Evolutionary conservation across 2,888 invertebrate genomes (phyloP), one percentile per base, ranked within the genome.

Genomic region (Chromoteleia sp.): DNA sequence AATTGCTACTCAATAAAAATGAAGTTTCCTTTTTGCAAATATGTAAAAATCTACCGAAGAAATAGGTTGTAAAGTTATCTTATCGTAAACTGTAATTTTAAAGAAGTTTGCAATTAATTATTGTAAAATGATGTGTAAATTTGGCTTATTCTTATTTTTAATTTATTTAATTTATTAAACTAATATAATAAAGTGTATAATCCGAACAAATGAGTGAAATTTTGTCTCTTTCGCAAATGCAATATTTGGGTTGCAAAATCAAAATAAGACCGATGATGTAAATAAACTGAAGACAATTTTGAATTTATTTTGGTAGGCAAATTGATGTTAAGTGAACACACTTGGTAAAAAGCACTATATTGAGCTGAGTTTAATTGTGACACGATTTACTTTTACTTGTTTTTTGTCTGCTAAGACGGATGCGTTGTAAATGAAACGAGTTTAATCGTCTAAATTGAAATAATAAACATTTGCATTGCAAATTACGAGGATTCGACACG

Each of bases 321-420:
- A 59, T 59, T 59, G 43, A 30, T 41, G 21, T 33, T 58, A 58
- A 58, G 58, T 36, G 56, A 56, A n/a, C 2, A 36, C 36, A 36
- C n/a, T 56, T 56, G 36, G 19, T 19, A 36, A 12, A 56, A 56
- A 56, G 56, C 29, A 36, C 12, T 56, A 36, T n/a, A 36, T 15
- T 36, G 33, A 25, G 50, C n/a, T 29, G 30, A 30, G 56, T 56
- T 56, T 56, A 58, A 58, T 58, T 58, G 41, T 41, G 25, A 58
- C 14, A 14, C 25, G 41, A 58, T 41, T 58, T 19, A 36, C 12
- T n/a, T 58, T 12, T 58, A 25, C 41, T 41, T 58, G 21, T 41
- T 58, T 58, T 52, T 30, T 15, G 48, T 52, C 29, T 56, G 36
- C 36, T 19, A 19, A 19, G 56, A 56, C 33, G 15, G 56, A 56